Evolutionary conservation across 2,797 vertebrate genomes (phyloP), one percentile per base, ranked within the genome.

Genomic region (Austrolebias charrua): DNA sequence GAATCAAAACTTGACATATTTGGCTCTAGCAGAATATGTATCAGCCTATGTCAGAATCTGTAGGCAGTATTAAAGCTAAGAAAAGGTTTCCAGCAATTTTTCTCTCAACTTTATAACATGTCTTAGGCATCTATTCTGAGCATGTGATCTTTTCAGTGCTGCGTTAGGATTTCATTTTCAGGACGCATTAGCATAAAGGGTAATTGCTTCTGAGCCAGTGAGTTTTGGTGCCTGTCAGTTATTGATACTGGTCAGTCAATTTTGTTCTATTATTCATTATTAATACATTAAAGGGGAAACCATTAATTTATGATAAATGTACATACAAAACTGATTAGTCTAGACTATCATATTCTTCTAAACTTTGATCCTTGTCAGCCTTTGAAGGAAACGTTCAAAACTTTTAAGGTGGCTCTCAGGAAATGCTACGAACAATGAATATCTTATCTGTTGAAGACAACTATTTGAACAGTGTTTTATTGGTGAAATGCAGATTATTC

Each of bases 1-100:
- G 38, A 50, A 55, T 65, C n/a, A 50, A 47, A 71, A 49, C 33
- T 58, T 42, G 11, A 64, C 28, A 59, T 20, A 71, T 47, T 28
- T 60, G 56, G 8, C 33, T 47, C 54, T 58, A 64, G 43, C 15
- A 54, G 43, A 53, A 58, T 44, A 50, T 44, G 29, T 29, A 44
- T 18, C 28, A 11, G n/a, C 52, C 46, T 49, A 29, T 13, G 40
- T 45, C 47, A 9, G n/a, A 31, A 28, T 43, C 14, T 20, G n/a
- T 28, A 60, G 38, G 56, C 56, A 42, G 20, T 28, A 38, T 10
- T 49, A 14, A 60, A 48, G 35, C 18, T 42, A 46, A 1, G 50
- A 20, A 33, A 38, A 14, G 15, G 42, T 56, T 24, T 29, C 43
- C 4, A 29, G 2, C 24, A 56, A 16, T 11, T 46, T 45, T 29